phyloP scores from a whole-genome alignment of 2,888 invertebrate species.

The Lymantria monacha region DNA sequence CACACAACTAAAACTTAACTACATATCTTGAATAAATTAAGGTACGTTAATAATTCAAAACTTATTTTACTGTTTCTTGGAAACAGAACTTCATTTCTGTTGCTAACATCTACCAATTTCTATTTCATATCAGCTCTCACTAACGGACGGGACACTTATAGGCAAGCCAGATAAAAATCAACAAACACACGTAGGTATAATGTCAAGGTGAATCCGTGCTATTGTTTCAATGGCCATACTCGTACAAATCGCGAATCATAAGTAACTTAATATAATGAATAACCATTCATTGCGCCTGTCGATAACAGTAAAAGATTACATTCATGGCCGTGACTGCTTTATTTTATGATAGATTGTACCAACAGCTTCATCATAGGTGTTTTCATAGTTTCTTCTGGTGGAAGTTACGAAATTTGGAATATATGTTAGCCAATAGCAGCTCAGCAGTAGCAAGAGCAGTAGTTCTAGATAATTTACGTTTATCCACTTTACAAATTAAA shows the following conservation, averaged over 20 bases:
- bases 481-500: no score
- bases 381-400: no score
- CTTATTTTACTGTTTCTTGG: no score
- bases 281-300: slow-evolving; percentile 27
- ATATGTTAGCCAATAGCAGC: no score
- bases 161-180: slow-evolving; percentile 33
- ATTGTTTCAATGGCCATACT: slow-evolving; percentile 38
- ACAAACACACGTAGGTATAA: slow-evolving; percentile 34
- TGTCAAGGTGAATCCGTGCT: slow-evolving; percentile 44
- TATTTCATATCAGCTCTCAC: not conserved
- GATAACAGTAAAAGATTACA: slow-evolving; percentile 32
- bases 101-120: not conserved
- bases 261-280: slow-evolving; percentile 25
- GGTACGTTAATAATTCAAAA: no score
- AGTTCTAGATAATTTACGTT: no score
- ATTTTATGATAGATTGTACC: slow-evolving; percentile 1
- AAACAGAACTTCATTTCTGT: no score
- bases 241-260: slow-evolving; percentile 25
- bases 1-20: no score
- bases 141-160: slow-evolving; percentile 15
- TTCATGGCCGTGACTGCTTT: slow-evolving; percentile 19
- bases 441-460: no score
- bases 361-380: no score
- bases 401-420: no score
- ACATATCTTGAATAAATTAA: no score